A percentile compares a stretch with the other conserved stretches of the same genome.
Conservation (phyloP, 1,140 invertebrate species). For the Conopomorpha cramerella region DNA sequence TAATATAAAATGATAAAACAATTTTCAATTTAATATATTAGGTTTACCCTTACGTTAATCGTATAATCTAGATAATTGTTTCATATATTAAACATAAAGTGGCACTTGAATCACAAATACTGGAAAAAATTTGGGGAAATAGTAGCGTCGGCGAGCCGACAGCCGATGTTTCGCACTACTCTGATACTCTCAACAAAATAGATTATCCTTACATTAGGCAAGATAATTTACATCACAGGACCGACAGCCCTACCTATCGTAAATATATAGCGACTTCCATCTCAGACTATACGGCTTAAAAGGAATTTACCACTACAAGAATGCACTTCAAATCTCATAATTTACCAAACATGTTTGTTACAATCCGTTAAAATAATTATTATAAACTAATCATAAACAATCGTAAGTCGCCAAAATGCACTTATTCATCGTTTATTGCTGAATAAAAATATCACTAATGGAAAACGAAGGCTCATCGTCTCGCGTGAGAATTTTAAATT, state of each 20-base stretch:
- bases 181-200: conserved; percentile 28
- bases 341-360: conserved; percentile 41
- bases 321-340: conserved; percentile 59
- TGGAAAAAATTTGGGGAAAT: conserved; percentile 63
- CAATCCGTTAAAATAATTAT: conserved; percentile 36
- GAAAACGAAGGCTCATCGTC: conserved; percentile 48
- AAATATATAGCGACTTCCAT: conserved; percentile 31
- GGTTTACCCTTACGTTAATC: conserved; percentile 62
- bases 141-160: conserved; percentile 34
- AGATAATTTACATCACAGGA: conserved; percentile 39
- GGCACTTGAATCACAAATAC: conserved; percentile 66
- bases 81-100: conserved; percentile 65
- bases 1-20: conserved; percentile 65
- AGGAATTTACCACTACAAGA: conserved; percentile 56
- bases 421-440: conserved; percentile 58
- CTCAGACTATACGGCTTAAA: conserved; percentile 54
- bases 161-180: conserved; percentile 19
- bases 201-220: conserved; percentile 38
- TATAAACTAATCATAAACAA: conserved; percentile 53
- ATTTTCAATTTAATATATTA: conserved; percentile 63
- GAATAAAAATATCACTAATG: conserved; percentile 61
- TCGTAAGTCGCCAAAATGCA: conserved; percentile 54
- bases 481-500: conserved; percentile 42
- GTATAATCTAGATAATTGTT: conserved; percentile 64
- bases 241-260: conserved; percentile 15